phyloP scores from a whole-genome alignment of 2,888 invertebrate species.

The Ophioninae sp. region DNA sequence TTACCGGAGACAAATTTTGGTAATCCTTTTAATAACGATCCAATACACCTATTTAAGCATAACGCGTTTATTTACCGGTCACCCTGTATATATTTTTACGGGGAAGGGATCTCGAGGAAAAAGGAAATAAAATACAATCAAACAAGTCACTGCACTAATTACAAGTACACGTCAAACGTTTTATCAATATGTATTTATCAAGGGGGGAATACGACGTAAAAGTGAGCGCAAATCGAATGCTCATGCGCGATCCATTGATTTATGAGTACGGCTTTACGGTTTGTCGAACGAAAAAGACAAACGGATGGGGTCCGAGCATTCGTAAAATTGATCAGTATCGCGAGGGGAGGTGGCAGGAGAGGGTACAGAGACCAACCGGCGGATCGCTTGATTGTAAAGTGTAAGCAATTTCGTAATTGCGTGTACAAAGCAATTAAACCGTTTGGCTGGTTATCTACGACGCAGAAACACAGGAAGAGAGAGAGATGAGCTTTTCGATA shows the following conservation, averaged over 20 bases:
- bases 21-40: too few relatives aligned
- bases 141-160: conserved; percentile 57
- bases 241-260: conserved; percentile 59
- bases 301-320: conserved; percentile 67
- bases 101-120: conserved; percentile 27
- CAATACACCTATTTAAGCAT: too few relatives aligned
- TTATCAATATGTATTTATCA: conserved; percentile 64
- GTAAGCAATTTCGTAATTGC: conserved; percentile 79
- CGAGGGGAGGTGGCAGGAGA: background rate
- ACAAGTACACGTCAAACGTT: conserved; percentile 53
- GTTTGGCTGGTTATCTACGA: conserved; percentile 74
- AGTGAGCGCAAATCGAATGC: conserved; percentile 40
- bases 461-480: conserved; percentile 54
- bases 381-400: conserved; percentile 75
- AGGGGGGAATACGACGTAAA: conserved; percentile 16
- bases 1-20: too few relatives aligned
- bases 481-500: conserved; percentile 59
- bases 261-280: conserved; percentile 61
- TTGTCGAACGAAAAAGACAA: conserved; percentile 64
- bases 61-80: background rate
- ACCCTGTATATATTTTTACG: background rate
- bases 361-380: background rate
- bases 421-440: conserved; percentile 78
- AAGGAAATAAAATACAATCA: conserved; percentile 34
- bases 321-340: conserved; percentile 73